phyloP scores from a whole-genome alignment of 1,140 invertebrate species.

The Drosophila sproati region DNA sequence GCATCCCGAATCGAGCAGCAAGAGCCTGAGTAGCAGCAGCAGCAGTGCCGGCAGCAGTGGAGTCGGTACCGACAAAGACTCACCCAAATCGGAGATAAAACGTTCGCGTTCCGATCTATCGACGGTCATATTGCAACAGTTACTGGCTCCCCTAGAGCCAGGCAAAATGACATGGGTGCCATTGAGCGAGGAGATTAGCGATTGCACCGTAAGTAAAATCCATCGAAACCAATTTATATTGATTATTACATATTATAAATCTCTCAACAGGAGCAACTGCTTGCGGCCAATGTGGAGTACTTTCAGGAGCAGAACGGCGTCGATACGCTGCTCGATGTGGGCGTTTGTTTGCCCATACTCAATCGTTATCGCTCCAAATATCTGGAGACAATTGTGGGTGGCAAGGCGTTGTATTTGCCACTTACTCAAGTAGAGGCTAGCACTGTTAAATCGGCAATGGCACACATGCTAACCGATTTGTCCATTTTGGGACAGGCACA shows the following conservation, averaged over 20 bases:
- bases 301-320: conserved; percentile 84
- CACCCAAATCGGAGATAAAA: conserved; percentile 86
- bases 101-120: conserved; percentile 87
- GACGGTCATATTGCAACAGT: conserved; percentile 88
- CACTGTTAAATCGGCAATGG: conserved; percentile 74
- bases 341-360: conserved; percentile 70
- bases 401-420: conserved; percentile 77
- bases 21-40: conserved; percentile 65
- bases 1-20: conserved; percentile 70
- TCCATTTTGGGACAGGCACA: conserved; percentile 92
- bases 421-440: conserved; percentile 73
- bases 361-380: conserved; percentile 78
- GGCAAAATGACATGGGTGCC: conserved; percentile 82
- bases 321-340: conserved; percentile 76
- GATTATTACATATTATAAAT: background rate
- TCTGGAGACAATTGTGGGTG: conserved; percentile 65
- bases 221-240: background rate
- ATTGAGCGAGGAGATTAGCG: conserved; percentile 76
- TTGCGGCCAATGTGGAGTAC: conserved; percentile 86
- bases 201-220: conserved; percentile 68
- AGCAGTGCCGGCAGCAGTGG: conserved; percentile 61
- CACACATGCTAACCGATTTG: conserved; percentile 92
- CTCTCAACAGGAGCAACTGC: conserved; percentile 85
- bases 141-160: conserved; percentile 87
- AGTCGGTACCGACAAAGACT: conserved; percentile 86